Base-by-base conservation (phyloP, 2,888 invertebrate species). In the Heliconius ismenius region DNA sequence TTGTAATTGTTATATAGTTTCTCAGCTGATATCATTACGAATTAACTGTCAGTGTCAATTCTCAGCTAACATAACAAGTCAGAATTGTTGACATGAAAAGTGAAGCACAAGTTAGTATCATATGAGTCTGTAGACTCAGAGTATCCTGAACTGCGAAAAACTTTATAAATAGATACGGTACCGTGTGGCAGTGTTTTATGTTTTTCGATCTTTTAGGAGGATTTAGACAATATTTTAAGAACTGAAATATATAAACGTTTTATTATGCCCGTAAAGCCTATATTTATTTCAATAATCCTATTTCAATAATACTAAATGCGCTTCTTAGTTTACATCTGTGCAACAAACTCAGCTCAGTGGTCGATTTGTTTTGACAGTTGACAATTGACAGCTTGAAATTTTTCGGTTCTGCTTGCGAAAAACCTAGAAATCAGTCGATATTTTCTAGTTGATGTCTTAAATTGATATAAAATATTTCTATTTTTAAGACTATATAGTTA, bases 401-500 rank as follows among this genome's bases (percentile, higher is more conserved):
- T 78, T 73, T 78, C 54, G 73, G 63, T 67, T 43, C 58, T 26
- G 28, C 11, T 39, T 11, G n/a, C 65, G 64, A 75, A 73, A 64
- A 75, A 15, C 26, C 67, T 68, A 75, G 54, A 73, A 76, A 54
- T 18, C 75, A 60, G 73, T 73, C 76, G 58, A 54, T 76, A 62
- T 65, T 73, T 39, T 24, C 24, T 54, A 32, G 73, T 77, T 54
- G 39, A 77, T 79, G 75, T 74, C 54, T 67, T 49, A 73, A 63
- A 69, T 72, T 67, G 64, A 49, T 64, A 26, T 54, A 68, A 21
- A 65, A 67, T 73, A 70, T 74, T 67, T 68, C 54, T 75, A 78
- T 64, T 79, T 78, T 74, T 76, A 76, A 76, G 76, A 67, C 76
- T 74, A 81, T 75, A 80, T 80, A 80, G 72, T 78, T 76, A 79